phyloP scores from a whole-genome alignment of 2,113 vertebrate genomes.

The Channa maculata region DNA sequence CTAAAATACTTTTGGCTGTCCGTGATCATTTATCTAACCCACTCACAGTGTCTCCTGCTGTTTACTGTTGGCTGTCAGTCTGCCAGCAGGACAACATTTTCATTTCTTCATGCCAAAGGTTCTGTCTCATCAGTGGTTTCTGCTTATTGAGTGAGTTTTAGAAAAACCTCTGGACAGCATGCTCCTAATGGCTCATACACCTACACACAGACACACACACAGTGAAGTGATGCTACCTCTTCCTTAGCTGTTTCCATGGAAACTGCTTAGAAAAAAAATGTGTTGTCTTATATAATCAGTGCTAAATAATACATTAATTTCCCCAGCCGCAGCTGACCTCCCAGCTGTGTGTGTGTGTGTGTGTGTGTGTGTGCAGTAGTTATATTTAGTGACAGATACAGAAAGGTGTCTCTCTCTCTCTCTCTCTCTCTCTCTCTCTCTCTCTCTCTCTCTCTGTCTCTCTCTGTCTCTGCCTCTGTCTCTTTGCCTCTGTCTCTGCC shows the following conservation, averaged over 20 bases:
- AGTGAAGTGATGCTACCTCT: conserved; percentile 62
- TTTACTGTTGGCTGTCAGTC: conserved; percentile 35
- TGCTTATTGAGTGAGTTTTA: conserved; percentile 61
- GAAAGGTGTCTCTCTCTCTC: no score
- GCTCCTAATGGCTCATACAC: conserved; percentile 67
- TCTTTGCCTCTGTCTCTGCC: no score
- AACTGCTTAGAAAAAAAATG: conserved; percentile 71
- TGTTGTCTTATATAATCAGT: conserved; percentile 77
- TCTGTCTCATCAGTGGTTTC: conserved; percentile 56
- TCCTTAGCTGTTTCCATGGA: conserved; percentile 82
- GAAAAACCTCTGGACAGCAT: conserved; percentile 67
- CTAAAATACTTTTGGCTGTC: conserved; percentile 14
- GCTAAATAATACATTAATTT: conserved; percentile 64
- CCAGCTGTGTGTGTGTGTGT: conserved; percentile 12
- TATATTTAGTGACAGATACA: no score
- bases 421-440: no score
- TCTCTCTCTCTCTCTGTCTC: no score
- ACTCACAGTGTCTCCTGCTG: conserved; percentile 38
- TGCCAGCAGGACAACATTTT: conserved; percentile 51
- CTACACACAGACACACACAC: conserved; percentile 72
- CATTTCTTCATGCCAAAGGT: conserved; percentile 48
- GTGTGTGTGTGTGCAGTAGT: background rate
- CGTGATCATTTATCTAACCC: conserved; percentile 51
- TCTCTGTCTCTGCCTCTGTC: no score
- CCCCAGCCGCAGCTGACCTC: conserved; percentile 35